Conservation (phyloP, 1,140 invertebrate species). For the Triops longicaudatus region DNA sequence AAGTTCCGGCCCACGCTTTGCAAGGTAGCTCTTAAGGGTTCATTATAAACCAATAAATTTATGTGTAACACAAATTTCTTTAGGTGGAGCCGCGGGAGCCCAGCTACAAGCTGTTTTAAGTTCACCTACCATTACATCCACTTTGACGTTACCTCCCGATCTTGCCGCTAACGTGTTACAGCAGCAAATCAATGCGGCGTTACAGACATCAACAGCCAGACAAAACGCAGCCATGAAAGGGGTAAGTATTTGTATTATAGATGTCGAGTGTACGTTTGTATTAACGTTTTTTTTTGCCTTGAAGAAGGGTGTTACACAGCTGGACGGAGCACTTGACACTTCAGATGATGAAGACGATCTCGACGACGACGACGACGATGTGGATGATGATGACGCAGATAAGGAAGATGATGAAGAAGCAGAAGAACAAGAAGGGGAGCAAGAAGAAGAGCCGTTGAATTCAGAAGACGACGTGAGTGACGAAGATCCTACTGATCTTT, state of each 20-base stretch:
- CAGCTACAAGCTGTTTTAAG: constrained; percentile 59
- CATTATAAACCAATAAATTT: not conserved
- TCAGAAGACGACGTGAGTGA: constrained; percentile 95
- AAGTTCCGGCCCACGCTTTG: constrained; percentile 71
- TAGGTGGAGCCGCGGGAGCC: constrained; percentile 40
- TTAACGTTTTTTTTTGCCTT: not conserved
- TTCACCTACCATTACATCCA: constrained; percentile 73
- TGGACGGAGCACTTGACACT: constrained; percentile 40
- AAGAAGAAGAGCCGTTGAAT: constrained; percentile 82
- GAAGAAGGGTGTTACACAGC: constrained; percentile 36
- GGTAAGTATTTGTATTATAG: not conserved
- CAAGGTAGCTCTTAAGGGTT: constrained; percentile 44
- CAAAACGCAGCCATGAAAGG: constrained; percentile 24
- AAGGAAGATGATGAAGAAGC: constrained; percentile 53
- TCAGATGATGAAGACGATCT: constrained; percentile 55
- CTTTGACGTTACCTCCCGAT: constrained; percentile 66
- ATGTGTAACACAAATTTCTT: not conserved
- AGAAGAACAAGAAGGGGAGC: constrained; percentile 56
- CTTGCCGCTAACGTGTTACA: constrained; percentile 69
- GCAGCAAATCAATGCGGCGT: constrained; percentile 74
- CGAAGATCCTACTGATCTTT: constrained; percentile 86
- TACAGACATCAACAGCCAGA: constrained; percentile 39
- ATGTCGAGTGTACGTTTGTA: not conserved
- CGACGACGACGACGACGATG: constrained; percentile 65
- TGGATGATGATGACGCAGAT: constrained; percentile 61